A percentile compares a stretch with the other conserved stretches of the same genome.
These are phyloP conservation scores for Plemyria rubiginata DNA, from an alignment of 2,888 invertebrate species.

Conservation along the genomic window DNA sequence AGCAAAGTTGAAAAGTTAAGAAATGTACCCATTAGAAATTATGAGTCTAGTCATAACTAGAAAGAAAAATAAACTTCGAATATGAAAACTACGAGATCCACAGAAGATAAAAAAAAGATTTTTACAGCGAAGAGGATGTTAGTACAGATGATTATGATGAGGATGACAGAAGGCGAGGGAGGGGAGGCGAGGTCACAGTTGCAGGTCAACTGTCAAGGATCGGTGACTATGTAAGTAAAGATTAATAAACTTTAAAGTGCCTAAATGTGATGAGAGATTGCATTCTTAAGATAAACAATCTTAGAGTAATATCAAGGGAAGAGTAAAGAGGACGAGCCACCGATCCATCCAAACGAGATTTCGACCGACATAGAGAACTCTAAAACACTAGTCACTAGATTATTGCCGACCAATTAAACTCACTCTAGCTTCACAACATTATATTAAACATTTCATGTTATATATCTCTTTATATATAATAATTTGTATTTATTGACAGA, in stretches of 20 bases:
- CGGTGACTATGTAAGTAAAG: constrained; percentile 17
- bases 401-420: constrained; percentile 58
- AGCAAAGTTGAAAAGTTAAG: background rate
- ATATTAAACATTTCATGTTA: constrained; percentile 63
- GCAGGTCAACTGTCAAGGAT: constrained; percentile 50
- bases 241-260: constrained; percentile 1
- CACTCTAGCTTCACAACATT: constrained; percentile 66
- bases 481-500: constrained; percentile 57
- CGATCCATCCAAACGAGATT: constrained; percentile 34
- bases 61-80: background rate
- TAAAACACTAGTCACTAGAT: constrained; percentile 47
- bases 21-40: background rate
- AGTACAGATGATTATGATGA: background rate
- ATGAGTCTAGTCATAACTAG: background rate
- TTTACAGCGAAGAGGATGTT: background rate
- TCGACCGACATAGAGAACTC: constrained; percentile 30
- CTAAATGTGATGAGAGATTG: constrained; percentile 4
- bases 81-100: background rate
- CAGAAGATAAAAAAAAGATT: no score
- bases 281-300: background rate
- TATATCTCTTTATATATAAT: constrained; percentile 56
- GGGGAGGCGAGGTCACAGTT: constrained; percentile 61
- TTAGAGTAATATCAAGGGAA: constrained; percentile 5
- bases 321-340: constrained; percentile 24
- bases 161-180: constrained; percentile 30